Evolutionary conservation across 2,888 invertebrate species (phyloP).

Genomic region (Drosophila cyrtoloma): DNA sequence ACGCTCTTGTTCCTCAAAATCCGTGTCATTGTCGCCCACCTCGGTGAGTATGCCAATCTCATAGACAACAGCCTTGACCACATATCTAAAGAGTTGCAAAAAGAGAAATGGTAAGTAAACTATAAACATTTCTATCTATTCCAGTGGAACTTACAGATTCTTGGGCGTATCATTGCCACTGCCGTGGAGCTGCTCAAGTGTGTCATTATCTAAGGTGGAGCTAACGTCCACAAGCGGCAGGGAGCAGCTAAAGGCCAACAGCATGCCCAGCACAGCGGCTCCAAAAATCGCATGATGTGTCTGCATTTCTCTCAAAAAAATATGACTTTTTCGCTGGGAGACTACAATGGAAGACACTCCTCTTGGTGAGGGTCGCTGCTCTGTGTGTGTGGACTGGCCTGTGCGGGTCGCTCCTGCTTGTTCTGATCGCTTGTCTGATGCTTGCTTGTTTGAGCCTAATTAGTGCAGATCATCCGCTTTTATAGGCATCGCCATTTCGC

Average conservation of each 20-base stretch:
- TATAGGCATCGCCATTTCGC: slow-evolving; percentile 48
- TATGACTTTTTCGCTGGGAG: background rate
- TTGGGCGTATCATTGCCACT: slow-evolving; percentile 81
- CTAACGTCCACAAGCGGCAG: slow-evolving; percentile 78
- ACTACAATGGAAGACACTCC: slow-evolving; percentile 9
- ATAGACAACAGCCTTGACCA: slow-evolving; percentile 87
- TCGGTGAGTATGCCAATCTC: slow-evolving; percentile 88
- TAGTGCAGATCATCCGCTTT: slow-evolving; percentile 67
- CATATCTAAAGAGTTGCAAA: slow-evolving; percentile 84
- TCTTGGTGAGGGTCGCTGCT: background rate
- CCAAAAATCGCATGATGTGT: slow-evolving; percentile 62
- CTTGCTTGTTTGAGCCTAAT: slow-evolving; percentile 71
- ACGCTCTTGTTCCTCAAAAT: slow-evolving; percentile 86
- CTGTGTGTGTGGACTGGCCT: background rate
- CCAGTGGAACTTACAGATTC: slow-evolving; percentile 80
- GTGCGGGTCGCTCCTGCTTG: slow-evolving; percentile 9
- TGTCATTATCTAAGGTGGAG: slow-evolving; percentile 80
- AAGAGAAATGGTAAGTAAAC: background rate
- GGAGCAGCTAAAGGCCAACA: slow-evolving; percentile 69
- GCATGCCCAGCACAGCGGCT: slow-evolving; percentile 71
- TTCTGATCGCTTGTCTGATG: slow-evolving; percentile 56
- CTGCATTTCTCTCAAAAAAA: slow-evolving; percentile 53
- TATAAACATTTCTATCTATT: background rate
- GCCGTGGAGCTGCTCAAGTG: slow-evolving; percentile 76
- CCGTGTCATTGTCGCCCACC: slow-evolving; percentile 85